Conservation (phyloP, 2,888 invertebrate genomes). For the Malachius bipustulatus region DNA sequence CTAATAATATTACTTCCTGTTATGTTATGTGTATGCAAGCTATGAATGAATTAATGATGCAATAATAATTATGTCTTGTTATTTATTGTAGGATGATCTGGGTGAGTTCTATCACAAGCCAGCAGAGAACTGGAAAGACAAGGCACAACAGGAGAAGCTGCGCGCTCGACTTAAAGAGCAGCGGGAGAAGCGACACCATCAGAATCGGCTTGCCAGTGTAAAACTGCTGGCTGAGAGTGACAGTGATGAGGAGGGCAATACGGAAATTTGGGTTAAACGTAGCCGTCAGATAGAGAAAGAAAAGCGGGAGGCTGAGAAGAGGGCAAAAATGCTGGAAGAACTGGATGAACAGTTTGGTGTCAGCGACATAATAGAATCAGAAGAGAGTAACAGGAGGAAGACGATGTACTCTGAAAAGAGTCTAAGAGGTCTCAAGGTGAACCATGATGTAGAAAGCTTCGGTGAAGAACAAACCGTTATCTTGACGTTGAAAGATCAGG, state of each 20-base stretch:
- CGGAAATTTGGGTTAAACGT: slow-evolving; percentile 71
- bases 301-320: slow-evolving; percentile 72
- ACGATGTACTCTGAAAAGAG: slow-evolving; percentile 57
- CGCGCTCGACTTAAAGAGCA: slow-evolving; percentile 65
- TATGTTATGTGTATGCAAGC: too few species aligned
- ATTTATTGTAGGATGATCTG: slow-evolving; percentile 45
- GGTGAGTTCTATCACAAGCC: slow-evolving; percentile 85
- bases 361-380: slow-evolving; percentile 70
- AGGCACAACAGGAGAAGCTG: slow-evolving; percentile 67
- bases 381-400: slow-evolving; percentile 46
- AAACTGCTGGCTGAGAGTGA: slow-evolving; percentile 59
- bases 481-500: slow-evolving; percentile 87
- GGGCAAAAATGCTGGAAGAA: slow-evolving; percentile 87
- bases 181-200: slow-evolving; percentile 67
- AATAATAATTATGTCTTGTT: too few species aligned
- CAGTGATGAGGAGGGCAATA: slow-evolving; percentile 63
- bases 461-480: slow-evolving; percentile 76
- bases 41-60: too few species aligned
- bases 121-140: slow-evolving; percentile 60
- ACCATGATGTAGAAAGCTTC: slow-evolving; percentile 60
- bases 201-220: slow-evolving; percentile 50
- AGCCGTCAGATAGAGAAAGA: slow-evolving; percentile 64
- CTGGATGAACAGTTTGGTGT: slow-evolving; percentile 92
- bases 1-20: too few species aligned
- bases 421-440: slow-evolving; percentile 72